Conservation (phyloP, 2,113 vertebrate species). For the Gnathonemus longibarbis region DNA sequence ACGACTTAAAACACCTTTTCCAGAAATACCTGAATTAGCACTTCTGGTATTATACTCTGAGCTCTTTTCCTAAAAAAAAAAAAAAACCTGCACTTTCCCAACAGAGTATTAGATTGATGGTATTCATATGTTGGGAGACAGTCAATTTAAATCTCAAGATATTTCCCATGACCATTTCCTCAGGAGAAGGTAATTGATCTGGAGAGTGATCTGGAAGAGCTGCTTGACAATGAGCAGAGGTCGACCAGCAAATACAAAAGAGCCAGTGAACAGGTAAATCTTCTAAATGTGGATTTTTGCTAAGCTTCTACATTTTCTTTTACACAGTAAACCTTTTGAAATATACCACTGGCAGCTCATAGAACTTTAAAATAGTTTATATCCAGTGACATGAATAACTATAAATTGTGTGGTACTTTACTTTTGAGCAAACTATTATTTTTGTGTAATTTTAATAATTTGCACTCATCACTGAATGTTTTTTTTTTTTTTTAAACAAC, state of each 20-base stretch:
- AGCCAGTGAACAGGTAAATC: slow-evolving; percentile 57
- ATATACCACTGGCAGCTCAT: neutral
- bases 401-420: neutral
- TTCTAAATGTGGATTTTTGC: neutral
- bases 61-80: too few species aligned
- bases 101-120: too few species aligned
- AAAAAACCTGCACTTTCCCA: too few species aligned
- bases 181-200: slow-evolving; percentile 64
- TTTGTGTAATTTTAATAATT: neutral
- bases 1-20: too few species aligned
- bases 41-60: too few species aligned
- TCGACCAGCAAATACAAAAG: slow-evolving; percentile 58
- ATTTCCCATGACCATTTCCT: neutral
- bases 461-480: neutral
- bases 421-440: neutral
- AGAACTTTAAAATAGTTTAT: neutral
- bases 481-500: neutral
- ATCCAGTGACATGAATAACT: neutral
- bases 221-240: slow-evolving; percentile 60
- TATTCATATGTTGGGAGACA: neutral
- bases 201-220: slow-evolving; percentile 60
- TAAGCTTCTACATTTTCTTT: neutral
- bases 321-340: neutral
- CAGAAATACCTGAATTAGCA: too few species aligned
- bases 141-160: neutral